These are phyloP conservation scores for Nomada goodeniana DNA, from an alignment of 2,888 invertebrate genomes.

Conservation along the genomic window DNA sequence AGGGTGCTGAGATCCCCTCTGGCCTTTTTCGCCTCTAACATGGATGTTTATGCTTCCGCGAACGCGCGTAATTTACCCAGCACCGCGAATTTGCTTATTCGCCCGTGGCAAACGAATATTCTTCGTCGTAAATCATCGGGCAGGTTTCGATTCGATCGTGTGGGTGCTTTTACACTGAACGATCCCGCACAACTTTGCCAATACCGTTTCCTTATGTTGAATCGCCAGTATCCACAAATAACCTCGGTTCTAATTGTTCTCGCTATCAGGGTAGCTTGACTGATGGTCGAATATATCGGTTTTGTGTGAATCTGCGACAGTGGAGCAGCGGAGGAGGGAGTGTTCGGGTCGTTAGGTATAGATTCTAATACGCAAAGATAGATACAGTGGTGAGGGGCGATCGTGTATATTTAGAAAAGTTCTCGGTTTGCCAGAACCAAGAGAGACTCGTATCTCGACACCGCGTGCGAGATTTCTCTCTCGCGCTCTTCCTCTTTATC, in stretches of 20 bases:
- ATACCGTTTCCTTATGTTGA: background rate
- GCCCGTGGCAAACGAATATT: constrained; percentile 25
- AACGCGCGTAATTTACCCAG: constrained; percentile 49
- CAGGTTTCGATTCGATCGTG: background rate
- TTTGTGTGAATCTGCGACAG: constrained; percentile 50
- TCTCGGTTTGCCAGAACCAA: constrained; percentile 82
- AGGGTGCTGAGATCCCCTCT: background rate
- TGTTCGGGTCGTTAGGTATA: constrained; percentile 75
- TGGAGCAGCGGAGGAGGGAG: constrained; percentile 59
- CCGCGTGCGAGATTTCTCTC: constrained; percentile 65
- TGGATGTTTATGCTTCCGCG: constrained; percentile 45
- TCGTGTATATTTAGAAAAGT: constrained; percentile 83
- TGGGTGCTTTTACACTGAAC: too few relatives aligned
- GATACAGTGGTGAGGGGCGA: constrained; percentile 83
- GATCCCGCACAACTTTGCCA: too few relatives aligned
- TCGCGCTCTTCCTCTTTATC: constrained; percentile 59
- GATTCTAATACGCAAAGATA: constrained; percentile 84
- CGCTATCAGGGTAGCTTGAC: constrained; percentile 4
- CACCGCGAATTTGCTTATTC: constrained; percentile 58
- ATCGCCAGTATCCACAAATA: too few relatives aligned
- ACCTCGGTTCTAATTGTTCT: background rate
- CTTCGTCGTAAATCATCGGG: constrained; percentile 46
- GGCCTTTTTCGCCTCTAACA: constrained; percentile 32
- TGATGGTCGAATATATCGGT: constrained; percentile 54
- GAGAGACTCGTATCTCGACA: constrained; percentile 68